phyloP scores from a whole-genome alignment of 2,113 vertebrate genomes.

The Callionymus lyra region DNA sequence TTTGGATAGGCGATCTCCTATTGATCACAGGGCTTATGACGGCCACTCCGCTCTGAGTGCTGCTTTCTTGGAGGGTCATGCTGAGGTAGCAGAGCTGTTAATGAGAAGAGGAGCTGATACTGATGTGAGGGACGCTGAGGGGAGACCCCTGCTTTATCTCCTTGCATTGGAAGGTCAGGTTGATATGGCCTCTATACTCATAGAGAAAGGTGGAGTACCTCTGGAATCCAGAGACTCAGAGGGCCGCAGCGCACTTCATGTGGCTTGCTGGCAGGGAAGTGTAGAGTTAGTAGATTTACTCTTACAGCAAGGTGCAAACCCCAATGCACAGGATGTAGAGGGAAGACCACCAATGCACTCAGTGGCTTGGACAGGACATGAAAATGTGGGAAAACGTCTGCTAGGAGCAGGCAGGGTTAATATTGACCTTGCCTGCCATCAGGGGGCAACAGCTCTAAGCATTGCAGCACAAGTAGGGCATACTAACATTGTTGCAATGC shows the following conservation, averaged over 20 bases:
- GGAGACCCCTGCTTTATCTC: constrained; percentile 71
- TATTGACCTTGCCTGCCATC: constrained; percentile 64
- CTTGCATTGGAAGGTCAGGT: constrained; percentile 62
- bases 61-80: constrained; percentile 61
- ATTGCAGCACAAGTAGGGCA: constrained; percentile 72
- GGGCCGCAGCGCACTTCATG: constrained; percentile 70
- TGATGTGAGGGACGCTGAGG: constrained; percentile 66
- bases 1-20: constrained; percentile 62
- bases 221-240: constrained; percentile 68
- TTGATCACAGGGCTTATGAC: constrained; percentile 66
- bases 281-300: constrained; percentile 56
- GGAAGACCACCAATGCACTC: constrained; percentile 68
- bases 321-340: constrained; percentile 64
- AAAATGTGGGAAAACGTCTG: constrained; percentile 46
- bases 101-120: constrained; percentile 67
- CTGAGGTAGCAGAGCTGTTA: constrained; percentile 60
- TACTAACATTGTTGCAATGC: constrained; percentile 54
- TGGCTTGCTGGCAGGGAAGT: constrained; percentile 68
- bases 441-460: constrained; percentile 70
- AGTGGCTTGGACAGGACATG: constrained; percentile 70
- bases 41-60: constrained; percentile 67
- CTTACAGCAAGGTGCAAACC: constrained; percentile 60
- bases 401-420: constrained; percentile 41
- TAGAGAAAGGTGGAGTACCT: constrained; percentile 66
- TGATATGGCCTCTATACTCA: constrained; percentile 59